These are phyloP conservation scores for Trichonephila inaurata DNA, from an alignment of 1,140 invertebrate species.

Conservation along the genomic window DNA sequence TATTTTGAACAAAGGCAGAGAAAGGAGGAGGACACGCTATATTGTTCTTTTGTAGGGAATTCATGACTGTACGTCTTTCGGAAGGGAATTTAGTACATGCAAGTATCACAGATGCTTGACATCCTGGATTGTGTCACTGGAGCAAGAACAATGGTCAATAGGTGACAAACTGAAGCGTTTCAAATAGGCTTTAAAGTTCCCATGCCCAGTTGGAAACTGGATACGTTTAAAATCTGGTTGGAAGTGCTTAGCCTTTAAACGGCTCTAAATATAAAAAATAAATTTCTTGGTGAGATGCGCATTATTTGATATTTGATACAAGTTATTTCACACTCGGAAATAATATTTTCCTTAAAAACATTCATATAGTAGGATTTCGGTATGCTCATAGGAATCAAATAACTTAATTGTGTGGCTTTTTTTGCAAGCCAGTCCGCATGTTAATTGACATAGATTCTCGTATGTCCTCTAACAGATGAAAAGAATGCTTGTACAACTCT, in stretches of 20 bases:
- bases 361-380: too few species aligned
- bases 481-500: not conserved
- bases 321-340: not conserved
- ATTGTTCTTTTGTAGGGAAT: too few species aligned
- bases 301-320: not conserved
- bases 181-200: too few species aligned
- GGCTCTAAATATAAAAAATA: not conserved
- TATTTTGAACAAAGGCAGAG: too few species aligned
- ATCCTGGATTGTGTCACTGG: too few species aligned
- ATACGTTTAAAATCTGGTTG: not conserved
- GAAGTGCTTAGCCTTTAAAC: not conserved
- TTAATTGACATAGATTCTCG: not conserved
- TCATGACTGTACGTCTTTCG: too few species aligned
- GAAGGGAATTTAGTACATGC: too few species aligned
- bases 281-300: not conserved
- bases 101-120: too few species aligned
- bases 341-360: not conserved
- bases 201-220: not conserved
- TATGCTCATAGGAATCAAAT: not conserved
- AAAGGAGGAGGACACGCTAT: too few species aligned
- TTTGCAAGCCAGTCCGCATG: not conserved
- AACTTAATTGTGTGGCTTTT: not conserved
- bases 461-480: not conserved
- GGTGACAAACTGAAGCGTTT: too few species aligned
- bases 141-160: too few species aligned